Evolutionary conservation across 2,888 invertebrate genomes (phyloP), one percentile per base, ranked within the genome.

Genomic region (Periphyllus acericola): DNA sequence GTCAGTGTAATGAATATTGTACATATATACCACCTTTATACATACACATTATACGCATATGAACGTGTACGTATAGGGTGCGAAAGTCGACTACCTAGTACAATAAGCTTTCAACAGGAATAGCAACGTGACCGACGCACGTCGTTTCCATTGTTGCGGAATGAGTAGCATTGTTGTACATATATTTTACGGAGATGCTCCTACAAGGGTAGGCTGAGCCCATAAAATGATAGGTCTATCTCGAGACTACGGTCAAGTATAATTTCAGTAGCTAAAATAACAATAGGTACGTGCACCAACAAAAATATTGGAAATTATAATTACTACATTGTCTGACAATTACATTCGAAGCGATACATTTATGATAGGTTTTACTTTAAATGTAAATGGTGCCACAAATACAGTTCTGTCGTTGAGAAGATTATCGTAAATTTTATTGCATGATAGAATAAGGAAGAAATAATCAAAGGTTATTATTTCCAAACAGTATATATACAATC

Each of bases 1-100:
- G 85, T 79, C 85, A 29, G 79, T 66, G 66, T 75, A 75, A 76
- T 84, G 83, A 83, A 55, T 83, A 83, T 55, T 34, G 36, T 36
- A 83, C n/a, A 34, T 25, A 34, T 34, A 46, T 74, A 55, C 29
- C n/a, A n/a, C n/a, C n/a, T n/a, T n/a, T n/a, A n/a, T n/a, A n/a
- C n/a, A n/a, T n/a, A n/a, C n/a, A n/a, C 32, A 74, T 74, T 74
- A 34, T 29, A 66, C 68, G 68, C 25, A 46, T 32, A 36, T 5
- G 32, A 9, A 72, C 25, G 34, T 11, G 32, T 36, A 46, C 29
- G 8, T 25, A n/a, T 34, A 34, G 72, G 72, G 83, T 83, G 74
- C 55, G 19, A 85, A 85, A 85, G 66, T 71, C 71, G 85, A 85
- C 68, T n/a, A n/a, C n/a, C n/a, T 34, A 78, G 34, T 71, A 71